Base-by-base conservation (phyloP, 1,140 invertebrate species). In the Paraescarpia echinospica region DNA sequence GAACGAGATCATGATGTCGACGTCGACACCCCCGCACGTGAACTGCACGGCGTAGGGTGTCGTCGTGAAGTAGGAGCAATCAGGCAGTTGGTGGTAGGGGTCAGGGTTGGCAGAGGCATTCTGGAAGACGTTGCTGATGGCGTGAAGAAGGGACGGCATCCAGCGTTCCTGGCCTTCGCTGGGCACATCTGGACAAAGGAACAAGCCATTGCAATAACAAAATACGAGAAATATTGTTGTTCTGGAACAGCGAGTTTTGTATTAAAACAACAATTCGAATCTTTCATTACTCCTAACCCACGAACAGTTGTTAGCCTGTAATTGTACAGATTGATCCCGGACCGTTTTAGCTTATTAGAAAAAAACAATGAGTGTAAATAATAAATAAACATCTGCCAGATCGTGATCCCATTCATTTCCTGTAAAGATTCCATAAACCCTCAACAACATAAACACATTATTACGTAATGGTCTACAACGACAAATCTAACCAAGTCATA, bases 171-270 rank as follows among this genome's bases (percentile, higher is more conserved):
- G 92, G 33, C 89, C 48, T n/a, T 89, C 59, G 12, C 34, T 91
- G n/a, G 93, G 93, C 33, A 93, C 35, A 93, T 93, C 93, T 93
- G 89, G 18, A 77, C 59, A 77, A 77, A 77, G 59, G 59, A 27
- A 77, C 27, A 31, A 2, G 12, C 9, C 59, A 77, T 77, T 77
- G 59, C 59, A 77, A 77, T 77, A 18, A 6, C 59, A 77, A 6
- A 27, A 27, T 4, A 18, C 59, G 59, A 31, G 59, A 77, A 22
- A 27, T 18, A 2, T 77, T 77, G 59, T 27, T 77, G 59, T 77
- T 77, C 14, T 77, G 9, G 22, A 77, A 2, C 59, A 77, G 18
- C 59, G 27, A 77, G 4, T 77, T 14, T 77, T 77, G 22, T 77
- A 31, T 77, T 77, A 22, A 77, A 51, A 22, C 22, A 77, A 2